Conservation (phyloP, 2,797 vertebrate species). For the Phataginus tricuspis region DNA sequence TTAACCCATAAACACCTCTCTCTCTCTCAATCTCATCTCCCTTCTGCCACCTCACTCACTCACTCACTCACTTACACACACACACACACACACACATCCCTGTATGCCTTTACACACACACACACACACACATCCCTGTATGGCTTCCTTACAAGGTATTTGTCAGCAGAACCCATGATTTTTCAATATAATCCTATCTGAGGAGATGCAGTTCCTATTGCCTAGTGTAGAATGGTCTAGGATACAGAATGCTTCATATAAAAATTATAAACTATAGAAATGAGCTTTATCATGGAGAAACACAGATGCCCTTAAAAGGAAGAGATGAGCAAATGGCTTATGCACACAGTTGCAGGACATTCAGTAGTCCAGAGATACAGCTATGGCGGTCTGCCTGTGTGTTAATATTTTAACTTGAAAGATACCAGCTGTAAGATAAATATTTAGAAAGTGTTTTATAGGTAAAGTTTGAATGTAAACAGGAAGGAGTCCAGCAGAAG, state of each 20-base stretch:
- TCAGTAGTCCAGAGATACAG: conserved; percentile 63
- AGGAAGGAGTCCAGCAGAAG: background rate
- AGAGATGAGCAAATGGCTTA: conserved; percentile 66
- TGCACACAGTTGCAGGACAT: conserved; percentile 65
- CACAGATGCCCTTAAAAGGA: conserved; percentile 66
- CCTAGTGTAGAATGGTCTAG: conserved; percentile 50
- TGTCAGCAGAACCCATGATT: conserved; percentile 25
- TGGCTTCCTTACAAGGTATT: background rate
- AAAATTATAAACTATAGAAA: conserved; percentile 76
- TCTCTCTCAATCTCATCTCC: background rate
- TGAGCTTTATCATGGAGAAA: conserved; percentile 67
- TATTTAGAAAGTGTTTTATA: conserved; percentile 10
- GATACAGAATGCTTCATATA: conserved; percentile 67
- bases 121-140: background rate
- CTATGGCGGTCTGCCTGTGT: conserved; percentile 37
- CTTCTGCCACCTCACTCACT: too few species aligned
- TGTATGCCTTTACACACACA: background rate
- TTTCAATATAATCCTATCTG: conserved; percentile 52
- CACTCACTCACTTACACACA: background rate
- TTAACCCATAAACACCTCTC: background rate
- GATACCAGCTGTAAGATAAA: conserved; percentile 4
- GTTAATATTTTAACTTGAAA: conserved; percentile 53
- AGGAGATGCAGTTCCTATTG: conserved; percentile 60
- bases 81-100: background rate
- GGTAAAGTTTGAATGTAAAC: conserved; percentile 47